Evolutionary conservation across 2,113 vertebrate species (phyloP).

Genomic region (Ictidomys tridecemlineatus): DNA sequence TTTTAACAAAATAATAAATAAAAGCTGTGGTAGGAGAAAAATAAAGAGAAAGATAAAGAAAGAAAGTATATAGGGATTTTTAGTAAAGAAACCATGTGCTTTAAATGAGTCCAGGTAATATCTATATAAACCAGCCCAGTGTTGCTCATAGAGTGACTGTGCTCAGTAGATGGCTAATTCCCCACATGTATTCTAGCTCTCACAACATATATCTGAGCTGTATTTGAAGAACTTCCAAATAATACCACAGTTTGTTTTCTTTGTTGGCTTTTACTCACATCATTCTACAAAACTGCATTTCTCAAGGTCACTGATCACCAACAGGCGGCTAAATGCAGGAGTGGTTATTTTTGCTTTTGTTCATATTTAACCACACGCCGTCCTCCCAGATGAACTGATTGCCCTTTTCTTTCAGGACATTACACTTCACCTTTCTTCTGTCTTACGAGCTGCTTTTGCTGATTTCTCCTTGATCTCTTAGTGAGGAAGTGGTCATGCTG

Average conservation of each 20-base stretch:
- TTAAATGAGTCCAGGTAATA: not conserved
- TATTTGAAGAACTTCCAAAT: not conserved
- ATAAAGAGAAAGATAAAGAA: not conserved
- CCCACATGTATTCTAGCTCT: not conserved
- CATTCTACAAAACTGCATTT: not conserved
- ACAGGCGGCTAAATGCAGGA: not conserved
- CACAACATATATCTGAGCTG: not conserved
- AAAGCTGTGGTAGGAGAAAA: not conserved
- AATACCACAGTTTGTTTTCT: not conserved
- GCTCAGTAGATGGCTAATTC: not conserved
- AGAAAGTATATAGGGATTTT: not conserved
- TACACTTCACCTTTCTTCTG: not conserved
- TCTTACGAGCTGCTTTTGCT: not conserved
- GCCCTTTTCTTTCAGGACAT: not conserved
- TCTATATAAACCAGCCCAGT: not conserved
- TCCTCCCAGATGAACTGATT: not conserved
- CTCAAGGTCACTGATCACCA: not conserved
- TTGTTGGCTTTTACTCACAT: not conserved
- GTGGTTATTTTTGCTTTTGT: not conserved
- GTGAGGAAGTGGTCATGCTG: not conserved
- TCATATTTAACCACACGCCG: not conserved
- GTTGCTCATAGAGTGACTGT: not conserved
- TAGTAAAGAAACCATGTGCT: not conserved
- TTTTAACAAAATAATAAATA: not conserved
- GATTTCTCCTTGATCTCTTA: not conserved